Base-by-base conservation (phyloP, 2,888 invertebrate species). In the Tipula helvola region DNA sequence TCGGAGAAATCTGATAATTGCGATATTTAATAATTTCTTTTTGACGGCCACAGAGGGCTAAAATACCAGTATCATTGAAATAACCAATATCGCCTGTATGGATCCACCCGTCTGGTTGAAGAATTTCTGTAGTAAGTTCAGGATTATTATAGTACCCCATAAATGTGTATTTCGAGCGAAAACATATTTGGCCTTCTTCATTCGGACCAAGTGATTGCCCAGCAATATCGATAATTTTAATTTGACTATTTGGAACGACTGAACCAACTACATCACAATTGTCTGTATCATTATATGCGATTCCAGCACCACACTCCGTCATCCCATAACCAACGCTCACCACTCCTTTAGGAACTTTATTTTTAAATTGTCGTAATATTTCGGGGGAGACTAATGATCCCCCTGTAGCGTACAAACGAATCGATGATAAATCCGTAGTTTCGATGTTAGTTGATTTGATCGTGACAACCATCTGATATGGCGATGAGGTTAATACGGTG, bases 71-170 rank as follows among this genome's bases (percentile, higher is more conserved):
- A 83, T 90, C 88, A 87, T 91, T 91, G 86, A 91, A 90, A 87
- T 90, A 90, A 28, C 91, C 91, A 88, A 91, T 88, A 88, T 91
- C 91, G 3, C 91, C 91, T 18, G 91, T 90, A 47, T 90, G 90
- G 18, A 90, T 89, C 91, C 91, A 91, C 47, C 90, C 91, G 85
- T 91, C 90, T 36, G 88, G 89, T 88, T 91, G 90, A 86, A 89
- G 89, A 47, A 89, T 89, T 7, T 88, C 88, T 86, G 89, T 89
- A 5, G 90, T 90, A 86, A 90, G 28, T 12, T 87, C 86, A 10
- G 86, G 83, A 12, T 87, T 85, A 5, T 41, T 83, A 8, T 86
- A 87, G 83, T 87, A 87, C 28, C 52, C 86, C 36, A 47, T 13
- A 8, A 57, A 57, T 5, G 52, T 16, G 12, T 57, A 57, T 16